Base-by-base conservation (phyloP, 2,888 invertebrate genomes). In the Tribolium freemani region DNA sequence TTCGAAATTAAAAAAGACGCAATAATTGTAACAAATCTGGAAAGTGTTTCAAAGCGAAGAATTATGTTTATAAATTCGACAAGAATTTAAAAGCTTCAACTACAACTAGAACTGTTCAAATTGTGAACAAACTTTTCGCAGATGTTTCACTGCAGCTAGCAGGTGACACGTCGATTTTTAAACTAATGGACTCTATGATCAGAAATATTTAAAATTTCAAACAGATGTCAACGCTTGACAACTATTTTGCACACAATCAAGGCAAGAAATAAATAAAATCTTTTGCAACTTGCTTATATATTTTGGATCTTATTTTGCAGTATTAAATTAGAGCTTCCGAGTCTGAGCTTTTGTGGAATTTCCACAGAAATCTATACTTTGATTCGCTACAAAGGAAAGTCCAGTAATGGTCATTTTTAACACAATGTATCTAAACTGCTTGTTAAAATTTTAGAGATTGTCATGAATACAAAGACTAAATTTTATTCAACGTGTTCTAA, bases 31-130 rank as follows among this genome's bases (percentile, higher is more conserved):
- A 60, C 44, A 60, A 21, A 10, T 45, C 44, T 66, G 9, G 21
- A 13, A 20, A 66, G 45, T 46, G 38, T 13, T 50, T n/a, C 31
- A 46, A 60, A 53, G 31, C 64, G 54, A 64, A 31, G 38, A 69
- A 63, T 64, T 71, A 45, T 71, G 71, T 64, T 71, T 56, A 57
- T 64, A 66, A 64, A 31, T 71, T 71, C 44, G 31, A 67, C 71
- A 71, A 44, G 71, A 67, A 60, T 71, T 71, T 67, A 50, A 61
- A 67, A 67, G 60, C 60, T 67, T 67, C 20, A 31, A 31, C 58
- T 16, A 26, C 58, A 44, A 71, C 16, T 44, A 51, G 51, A 50
- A 71, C 57, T 57, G 57, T 64, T 71, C 50, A 57, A 66, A 64
- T 71, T 48, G 57, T 11, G 56, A 56, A 56, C 58, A 71, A 71